These are phyloP conservation scores for Agonopterix heracliana DNA, from an alignment of 2,888 invertebrate genomes.

Conservation along the genomic window DNA sequence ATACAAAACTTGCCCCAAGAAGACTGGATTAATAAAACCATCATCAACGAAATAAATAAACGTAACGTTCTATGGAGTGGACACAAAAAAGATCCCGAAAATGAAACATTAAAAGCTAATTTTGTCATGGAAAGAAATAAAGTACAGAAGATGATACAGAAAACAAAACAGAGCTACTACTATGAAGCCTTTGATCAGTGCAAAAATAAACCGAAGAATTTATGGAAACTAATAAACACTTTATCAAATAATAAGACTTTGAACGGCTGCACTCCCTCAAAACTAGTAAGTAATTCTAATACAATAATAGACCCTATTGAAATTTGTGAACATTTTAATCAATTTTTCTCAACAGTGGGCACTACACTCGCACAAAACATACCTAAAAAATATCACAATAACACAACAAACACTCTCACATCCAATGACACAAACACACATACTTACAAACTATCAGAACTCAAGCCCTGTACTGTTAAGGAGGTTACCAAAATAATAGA, in stretches of 20 bases:
- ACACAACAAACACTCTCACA: not conserved
- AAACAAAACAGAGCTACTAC: conserved; percentile 12
- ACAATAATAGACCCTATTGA: conserved; percentile 9
- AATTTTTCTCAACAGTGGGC: conserved; percentile 14
- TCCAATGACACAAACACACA: not conserved
- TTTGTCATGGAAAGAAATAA: conserved; percentile 6
- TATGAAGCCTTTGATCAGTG: conserved; percentile 11
- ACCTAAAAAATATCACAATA: not conserved
- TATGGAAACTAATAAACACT: conserved; percentile 19
- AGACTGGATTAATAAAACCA: conserved; percentile 20
- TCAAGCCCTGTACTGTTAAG: not conserved
- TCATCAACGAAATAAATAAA: conserved; percentile 15
- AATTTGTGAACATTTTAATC: conserved; percentile 19
- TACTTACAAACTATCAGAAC: not conserved
- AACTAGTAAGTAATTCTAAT: conserved; percentile 4
- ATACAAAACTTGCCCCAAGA: conserved; percentile 12
- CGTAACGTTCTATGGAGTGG: conserved; percentile 17
- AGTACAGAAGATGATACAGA: conserved; percentile 5
- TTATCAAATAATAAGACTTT: conserved; percentile 14
- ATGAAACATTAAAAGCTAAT: conserved; percentile 7
- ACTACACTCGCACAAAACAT: conserved; percentile 4
- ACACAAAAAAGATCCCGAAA: conserved; percentile 9
- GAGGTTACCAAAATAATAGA: conserved; percentile 2
- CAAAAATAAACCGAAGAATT: conserved; percentile 13
- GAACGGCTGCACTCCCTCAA: conserved; percentile 7